phyloP scores from a whole-genome alignment of 1,140 invertebrate species.

The Plodia interpunctella region DNA sequence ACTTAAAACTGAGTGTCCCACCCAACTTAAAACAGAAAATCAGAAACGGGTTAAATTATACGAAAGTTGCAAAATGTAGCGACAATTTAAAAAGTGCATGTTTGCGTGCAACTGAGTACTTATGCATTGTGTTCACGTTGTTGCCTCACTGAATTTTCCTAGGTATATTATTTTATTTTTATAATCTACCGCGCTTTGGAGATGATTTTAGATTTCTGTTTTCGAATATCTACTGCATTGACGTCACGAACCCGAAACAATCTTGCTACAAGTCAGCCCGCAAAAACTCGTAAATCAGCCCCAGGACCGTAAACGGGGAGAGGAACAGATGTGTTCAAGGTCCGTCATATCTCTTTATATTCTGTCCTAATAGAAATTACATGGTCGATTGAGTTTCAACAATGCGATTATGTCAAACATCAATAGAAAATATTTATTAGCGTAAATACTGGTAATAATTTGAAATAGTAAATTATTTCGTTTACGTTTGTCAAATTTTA shows the following conservation, averaged over 20 bases:
- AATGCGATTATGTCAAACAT: not conserved
- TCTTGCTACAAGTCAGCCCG: not conserved
- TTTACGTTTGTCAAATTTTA: no score
- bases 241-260: conserved; percentile 8
- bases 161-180: not conserved
- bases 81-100: conserved; percentile 1
- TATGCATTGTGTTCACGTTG: not conserved
- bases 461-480: no score
- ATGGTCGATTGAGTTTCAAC: not conserved
- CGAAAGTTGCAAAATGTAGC: not conserved
- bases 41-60: not conserved
- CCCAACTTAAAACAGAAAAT: not conserved
- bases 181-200: not conserved
- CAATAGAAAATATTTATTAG: not conserved
- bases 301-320: conserved; percentile 11
- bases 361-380: not conserved
- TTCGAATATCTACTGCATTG: conserved; percentile 3
- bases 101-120: not conserved
- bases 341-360: not conserved
- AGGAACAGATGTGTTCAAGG: conserved; percentile 3
- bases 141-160: not conserved
- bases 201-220: not conserved
- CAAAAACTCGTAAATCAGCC: conserved; percentile 11
- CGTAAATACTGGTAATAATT: not conserved
- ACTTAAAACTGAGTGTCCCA: no score